Evolutionary conservation across 2,888 invertebrate genomes (phyloP).

Genomic region (Itoplectis maculator): DNA sequence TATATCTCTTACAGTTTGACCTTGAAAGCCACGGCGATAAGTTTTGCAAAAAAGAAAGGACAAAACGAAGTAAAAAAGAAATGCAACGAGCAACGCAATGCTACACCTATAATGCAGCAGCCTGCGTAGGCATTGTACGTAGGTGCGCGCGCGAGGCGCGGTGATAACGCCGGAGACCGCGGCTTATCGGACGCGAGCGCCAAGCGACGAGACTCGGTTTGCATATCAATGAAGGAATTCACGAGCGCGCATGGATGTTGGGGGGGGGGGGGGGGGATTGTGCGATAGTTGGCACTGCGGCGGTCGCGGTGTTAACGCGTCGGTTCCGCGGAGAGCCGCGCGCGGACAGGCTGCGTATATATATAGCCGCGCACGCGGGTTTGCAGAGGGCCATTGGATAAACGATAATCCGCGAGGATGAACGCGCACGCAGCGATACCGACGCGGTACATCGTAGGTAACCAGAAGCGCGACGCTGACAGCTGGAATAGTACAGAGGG

Average conservation of each 20-base stretch:
- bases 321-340: not conserved
- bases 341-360: no score
- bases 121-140: conserved; percentile 40
- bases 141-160: conserved; percentile 25
- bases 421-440: not conserved
- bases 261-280: conserved; percentile 8
- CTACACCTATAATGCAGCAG: not conserved
- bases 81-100: not conserved
- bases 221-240: conserved; percentile 61
- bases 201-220: conserved; percentile 48
- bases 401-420: conserved; percentile 11
- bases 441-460: not conserved
- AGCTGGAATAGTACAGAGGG: no score
- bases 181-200: conserved; percentile 57
- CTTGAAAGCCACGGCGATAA: no score
- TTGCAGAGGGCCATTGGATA: not conserved
- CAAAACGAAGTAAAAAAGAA: no score
- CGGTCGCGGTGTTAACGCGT: conserved; percentile 17
- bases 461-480: not conserved
- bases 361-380: no score
- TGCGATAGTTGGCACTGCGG: conserved; percentile 14
- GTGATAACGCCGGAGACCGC: conserved; percentile 41
- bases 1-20: no score
- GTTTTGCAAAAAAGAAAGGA: not conserved
- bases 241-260: conserved; percentile 33